Evolutionary conservation across 2,888 invertebrate genomes (phyloP), one percentile per base, ranked within the genome.

Genomic region (Cosmia trapezina): DNA sequence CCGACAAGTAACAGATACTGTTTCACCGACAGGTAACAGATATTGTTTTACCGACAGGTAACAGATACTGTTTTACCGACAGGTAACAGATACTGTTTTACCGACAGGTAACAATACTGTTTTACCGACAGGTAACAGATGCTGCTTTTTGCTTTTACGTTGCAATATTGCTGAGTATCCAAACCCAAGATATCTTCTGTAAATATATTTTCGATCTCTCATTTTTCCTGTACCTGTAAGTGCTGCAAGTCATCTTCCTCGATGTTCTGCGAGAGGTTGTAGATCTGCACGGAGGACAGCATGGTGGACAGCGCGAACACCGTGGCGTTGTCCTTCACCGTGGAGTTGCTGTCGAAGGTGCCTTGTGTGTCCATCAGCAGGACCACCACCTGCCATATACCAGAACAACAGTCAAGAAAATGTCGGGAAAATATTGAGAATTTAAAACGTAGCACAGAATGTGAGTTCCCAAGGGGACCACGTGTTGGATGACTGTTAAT

Each of bases 231-330:
- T 47, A 97, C 97, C 95, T 98, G 99, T 87, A 99, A 96, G 95
- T 99, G 99, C 94, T 99, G 99, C 66, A 99, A 94, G 93, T 99
- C 99, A 93, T 99, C 99, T 92, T 99, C 99, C 93, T 99, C 99
- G 73, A 99, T 99, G 93, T 99, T 99, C 93, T 99, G 98, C 71
- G 99, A 98, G 78, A 99, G 96, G 96, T 99, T 99, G 94, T 98
- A 99, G 73, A 99, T 98, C 96, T 99, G 99, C 70, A 99, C 98
- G 8, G 99, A 99, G 74, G 99, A 99, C 76, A 99, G 96, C 99
- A 99, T 99, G 60, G 99, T 99, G 94, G 99, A 99, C 22, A 99
- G 97, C 1, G 99, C 99, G 96, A 99, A 99, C 67, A 99, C 98
- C 3, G 99, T 99, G 49, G 99, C 99, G 96, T 99, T 99, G 95